phyloP scores from a whole-genome alignment of 2,113 vertebrate species.

The Camelus bactrianus region DNA sequence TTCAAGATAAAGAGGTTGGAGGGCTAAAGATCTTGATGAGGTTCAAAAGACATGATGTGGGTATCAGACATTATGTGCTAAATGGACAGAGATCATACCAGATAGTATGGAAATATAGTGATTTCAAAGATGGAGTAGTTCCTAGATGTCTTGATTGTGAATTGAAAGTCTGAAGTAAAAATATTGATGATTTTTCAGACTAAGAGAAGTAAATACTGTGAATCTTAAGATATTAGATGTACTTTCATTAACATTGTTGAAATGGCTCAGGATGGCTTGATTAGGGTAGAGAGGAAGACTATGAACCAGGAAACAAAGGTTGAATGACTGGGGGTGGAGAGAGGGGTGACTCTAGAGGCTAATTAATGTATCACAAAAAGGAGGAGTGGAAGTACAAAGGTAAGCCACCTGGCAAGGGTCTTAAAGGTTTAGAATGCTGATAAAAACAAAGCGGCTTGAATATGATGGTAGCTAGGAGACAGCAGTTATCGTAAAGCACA shows the following conservation, averaged over 20 bases:
- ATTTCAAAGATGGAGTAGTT: neutral
- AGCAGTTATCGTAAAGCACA: neutral
- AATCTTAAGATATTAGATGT: neutral
- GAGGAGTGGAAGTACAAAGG: neutral
- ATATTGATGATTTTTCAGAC: neutral
- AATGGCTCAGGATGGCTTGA: neutral
- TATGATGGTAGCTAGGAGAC: neutral
- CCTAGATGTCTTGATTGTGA: neutral
- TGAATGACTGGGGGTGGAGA: neutral
- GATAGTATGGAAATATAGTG: neutral
- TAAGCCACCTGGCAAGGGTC: neutral
- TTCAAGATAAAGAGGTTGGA: neutral
- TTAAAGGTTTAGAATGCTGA: neutral
- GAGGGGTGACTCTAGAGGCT: neutral
- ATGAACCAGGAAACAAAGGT: neutral
- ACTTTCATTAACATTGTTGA: neutral
- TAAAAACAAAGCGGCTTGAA: neutral
- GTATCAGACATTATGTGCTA: neutral
- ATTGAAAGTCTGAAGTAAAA: neutral
- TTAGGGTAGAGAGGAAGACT: neutral
- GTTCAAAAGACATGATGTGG: neutral
- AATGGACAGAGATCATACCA: neutral
- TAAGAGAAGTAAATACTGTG: neutral
- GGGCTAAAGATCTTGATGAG: neutral
- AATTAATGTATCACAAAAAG: neutral